A percentile compares a stretch with the other conserved stretches of the same genome.
These are phyloP conservation scores for Pseudeuparius sepicola DNA, from an alignment of 2,888 invertebrate species.

Conservation along the genomic window DNA sequence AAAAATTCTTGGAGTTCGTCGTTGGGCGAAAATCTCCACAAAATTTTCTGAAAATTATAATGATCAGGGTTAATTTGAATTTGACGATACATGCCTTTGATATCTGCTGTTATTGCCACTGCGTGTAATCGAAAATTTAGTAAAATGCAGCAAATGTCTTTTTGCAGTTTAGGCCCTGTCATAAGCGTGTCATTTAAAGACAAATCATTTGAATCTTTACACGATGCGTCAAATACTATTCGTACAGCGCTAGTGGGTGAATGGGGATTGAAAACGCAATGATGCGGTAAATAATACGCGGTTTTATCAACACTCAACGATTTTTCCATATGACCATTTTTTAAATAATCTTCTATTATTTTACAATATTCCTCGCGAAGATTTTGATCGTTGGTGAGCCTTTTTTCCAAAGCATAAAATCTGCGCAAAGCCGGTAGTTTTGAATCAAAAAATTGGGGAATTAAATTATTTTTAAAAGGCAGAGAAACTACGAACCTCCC, in stretches of 20 bases:
- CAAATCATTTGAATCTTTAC: no score
- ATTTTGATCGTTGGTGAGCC: conserved; percentile 7
- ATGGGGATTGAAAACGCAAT: conserved; percentile 19
- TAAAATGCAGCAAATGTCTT: conserved; percentile 8
- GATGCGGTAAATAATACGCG: conserved; percentile 24
- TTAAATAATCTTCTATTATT: no score
- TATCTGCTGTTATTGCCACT: conserved; percentile 5
- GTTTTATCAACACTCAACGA: no score
- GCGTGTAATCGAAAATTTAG: conserved; percentile 6
- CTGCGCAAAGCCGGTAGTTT: conserved; percentile 8
- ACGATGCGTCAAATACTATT: conserved; percentile 24
- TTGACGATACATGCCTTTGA: conserved; percentile 11
- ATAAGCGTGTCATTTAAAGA: conserved; percentile 9
- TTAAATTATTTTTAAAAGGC: conserved; percentile 11
- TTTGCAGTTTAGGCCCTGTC: conserved; percentile 8
- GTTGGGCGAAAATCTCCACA: conserved; percentile 8
- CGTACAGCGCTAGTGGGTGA: conserved; percentile 21
- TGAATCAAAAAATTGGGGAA: conserved; percentile 6
- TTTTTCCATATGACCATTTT: no score
- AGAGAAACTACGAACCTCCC: conserved; percentile 12
- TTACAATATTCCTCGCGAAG: no score
- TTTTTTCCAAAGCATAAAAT: conserved; percentile 13
- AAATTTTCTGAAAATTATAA: conserved; percentile 7
- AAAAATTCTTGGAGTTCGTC: conserved; percentile 4
- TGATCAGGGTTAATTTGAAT: conserved; percentile 8